phyloP scores from a whole-genome alignment of 2,888 invertebrate genomes.

The Itoplectis maculator region DNA sequence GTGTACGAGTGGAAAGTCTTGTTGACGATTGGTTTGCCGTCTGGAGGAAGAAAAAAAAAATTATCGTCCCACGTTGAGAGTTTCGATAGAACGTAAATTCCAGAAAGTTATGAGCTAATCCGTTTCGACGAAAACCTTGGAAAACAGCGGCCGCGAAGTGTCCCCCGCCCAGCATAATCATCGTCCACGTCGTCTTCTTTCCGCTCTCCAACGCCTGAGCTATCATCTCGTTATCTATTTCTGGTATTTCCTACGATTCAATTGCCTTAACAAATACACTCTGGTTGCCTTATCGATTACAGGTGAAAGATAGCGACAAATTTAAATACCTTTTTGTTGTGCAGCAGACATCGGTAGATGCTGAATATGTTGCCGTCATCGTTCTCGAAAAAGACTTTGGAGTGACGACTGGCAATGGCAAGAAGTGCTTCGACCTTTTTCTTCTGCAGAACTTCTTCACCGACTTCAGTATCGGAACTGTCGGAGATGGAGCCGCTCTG shows the following conservation, averaged over 20 bases:
- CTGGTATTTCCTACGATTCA: conserved; percentile 84
- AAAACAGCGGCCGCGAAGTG: conserved; percentile 92
- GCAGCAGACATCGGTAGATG: conserved; percentile 90
- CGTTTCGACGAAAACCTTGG: conserved; percentile 81
- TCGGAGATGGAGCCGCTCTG: conserved; percentile 72
- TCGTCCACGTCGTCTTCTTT: conserved; percentile 88
- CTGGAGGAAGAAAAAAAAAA: too few species aligned
- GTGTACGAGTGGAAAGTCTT: conserved; percentile 95
- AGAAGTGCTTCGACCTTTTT: conserved; percentile 75
- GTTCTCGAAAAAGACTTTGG: conserved; percentile 91
- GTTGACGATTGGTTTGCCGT: conserved; percentile 87
- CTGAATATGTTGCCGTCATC: conserved; percentile 89
- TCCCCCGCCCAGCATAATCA: conserved; percentile 94
- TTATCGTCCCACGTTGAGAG: too few species aligned
- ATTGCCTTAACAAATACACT: conserved; percentile 49
- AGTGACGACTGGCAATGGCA: conserved; percentile 86
- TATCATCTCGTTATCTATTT: conserved; percentile 80
- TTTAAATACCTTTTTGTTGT: conserved; percentile 91
- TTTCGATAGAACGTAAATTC: too few species aligned
- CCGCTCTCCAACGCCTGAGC: conserved; percentile 80
- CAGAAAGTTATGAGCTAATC: not conserved
- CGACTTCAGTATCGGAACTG: conserved; percentile 78
- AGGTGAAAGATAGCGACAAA: too few species aligned
- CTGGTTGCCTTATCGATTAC: not conserved
- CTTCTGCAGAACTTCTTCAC: conserved; percentile 74